phyloP scores from a whole-genome alignment of 2,888 invertebrate species.

The Bruchidius siliquastri region DNA sequence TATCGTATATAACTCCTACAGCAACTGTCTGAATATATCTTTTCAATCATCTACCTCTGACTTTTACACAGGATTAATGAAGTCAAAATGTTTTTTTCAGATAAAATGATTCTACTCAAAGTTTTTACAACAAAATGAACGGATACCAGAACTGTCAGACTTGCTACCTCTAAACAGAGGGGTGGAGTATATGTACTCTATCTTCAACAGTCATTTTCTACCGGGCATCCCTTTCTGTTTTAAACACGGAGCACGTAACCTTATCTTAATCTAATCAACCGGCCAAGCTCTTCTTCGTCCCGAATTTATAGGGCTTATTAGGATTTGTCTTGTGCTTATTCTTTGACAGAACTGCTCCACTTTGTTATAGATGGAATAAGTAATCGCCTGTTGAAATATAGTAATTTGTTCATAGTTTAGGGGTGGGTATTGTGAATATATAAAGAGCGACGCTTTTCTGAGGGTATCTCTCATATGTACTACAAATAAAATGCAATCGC shows the following conservation, averaged over 20 bases:
- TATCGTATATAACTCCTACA: too few relatives aligned
- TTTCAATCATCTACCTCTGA: too few relatives aligned
- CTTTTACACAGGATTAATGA: too few relatives aligned
- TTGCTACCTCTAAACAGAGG: not conserved
- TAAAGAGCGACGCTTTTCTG: not conserved
- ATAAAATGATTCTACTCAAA: too few relatives aligned
- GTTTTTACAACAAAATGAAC: not conserved
- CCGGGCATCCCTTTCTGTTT: not conserved
- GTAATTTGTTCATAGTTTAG: not conserved
- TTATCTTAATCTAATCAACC: not conserved
- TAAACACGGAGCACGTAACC: not conserved
- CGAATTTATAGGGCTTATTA: not conserved
- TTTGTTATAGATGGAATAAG: not conserved
- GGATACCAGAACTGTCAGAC: not conserved
- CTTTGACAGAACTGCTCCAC: not conserved
- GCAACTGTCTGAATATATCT: too few relatives aligned
- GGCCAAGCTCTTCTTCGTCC: not conserved
- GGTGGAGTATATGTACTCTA: not conserved
- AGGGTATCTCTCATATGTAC: too few relatives aligned
- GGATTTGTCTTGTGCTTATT: not conserved
- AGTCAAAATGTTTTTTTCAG: too few relatives aligned
- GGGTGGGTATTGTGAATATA: not conserved
- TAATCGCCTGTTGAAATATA: not conserved
- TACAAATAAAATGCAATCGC: too few relatives aligned
- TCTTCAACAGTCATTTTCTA: not conserved